Conservation (phyloP, 2,888 invertebrate species). For the Flexamia atlantica region DNA sequence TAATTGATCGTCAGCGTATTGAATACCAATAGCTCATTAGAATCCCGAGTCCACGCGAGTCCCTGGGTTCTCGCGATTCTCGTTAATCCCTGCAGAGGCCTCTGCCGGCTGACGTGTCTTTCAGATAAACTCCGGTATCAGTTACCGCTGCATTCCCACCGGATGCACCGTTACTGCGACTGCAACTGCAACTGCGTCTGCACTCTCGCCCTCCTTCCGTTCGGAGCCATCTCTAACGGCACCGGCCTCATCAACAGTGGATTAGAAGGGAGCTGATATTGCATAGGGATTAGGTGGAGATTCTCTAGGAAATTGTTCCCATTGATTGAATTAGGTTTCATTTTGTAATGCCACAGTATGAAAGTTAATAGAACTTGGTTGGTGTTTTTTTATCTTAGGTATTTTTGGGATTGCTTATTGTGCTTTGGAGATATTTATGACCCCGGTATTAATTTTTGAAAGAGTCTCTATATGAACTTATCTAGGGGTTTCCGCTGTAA, state of each 20-base stretch:
- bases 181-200: slow-evolving; percentile 4
- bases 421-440: too few species aligned
- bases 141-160: slow-evolving; percentile 27
- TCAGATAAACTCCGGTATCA: slow-evolving; percentile 47
- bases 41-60: not conserved
- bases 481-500: too few species aligned
- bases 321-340: too few species aligned
- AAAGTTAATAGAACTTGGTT: too few species aligned
- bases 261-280: slow-evolving; percentile 33
- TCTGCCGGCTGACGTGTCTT: slow-evolving; percentile 37
- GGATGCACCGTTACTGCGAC: not conserved
- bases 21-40: slow-evolving; percentile 43
- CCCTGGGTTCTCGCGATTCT: slow-evolving; percentile 15
- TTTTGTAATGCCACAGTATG: too few species aligned
- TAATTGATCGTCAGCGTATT: slow-evolving; percentile 34
- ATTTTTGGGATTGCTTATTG: too few species aligned
- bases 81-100: slow-evolving; percentile 26
- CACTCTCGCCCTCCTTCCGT: not conserved
- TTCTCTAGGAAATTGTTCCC: not conserved
- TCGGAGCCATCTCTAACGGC: slow-evolving; percentile 30
- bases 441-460: too few species aligned
- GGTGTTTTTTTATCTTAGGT: too few species aligned
- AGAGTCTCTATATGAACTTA: too few species aligned
- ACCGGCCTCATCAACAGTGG: slow-evolving; percentile 3
- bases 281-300: slow-evolving; percentile 21